These are phyloP conservation scores for Epinotia nisella DNA, from an alignment of 2,888 invertebrate species.

Conservation along the genomic window DNA sequence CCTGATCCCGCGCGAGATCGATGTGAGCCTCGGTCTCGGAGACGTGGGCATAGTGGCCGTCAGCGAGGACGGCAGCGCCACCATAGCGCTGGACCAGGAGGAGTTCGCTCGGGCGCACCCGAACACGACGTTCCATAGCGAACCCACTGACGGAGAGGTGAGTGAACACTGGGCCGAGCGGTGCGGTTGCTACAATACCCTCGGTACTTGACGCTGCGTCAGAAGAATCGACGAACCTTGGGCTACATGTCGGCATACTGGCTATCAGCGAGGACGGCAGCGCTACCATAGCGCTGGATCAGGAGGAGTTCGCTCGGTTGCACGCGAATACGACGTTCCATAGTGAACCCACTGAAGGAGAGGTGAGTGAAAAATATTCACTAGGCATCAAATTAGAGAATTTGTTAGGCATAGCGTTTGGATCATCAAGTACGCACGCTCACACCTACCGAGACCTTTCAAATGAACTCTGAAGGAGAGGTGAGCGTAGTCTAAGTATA, in stretches of 20 bases:
- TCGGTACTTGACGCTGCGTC: neutral
- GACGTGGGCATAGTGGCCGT: slow-evolving; percentile 79
- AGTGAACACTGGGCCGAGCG: slow-evolving; percentile 17
- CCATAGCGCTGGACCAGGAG: slow-evolving; percentile 74
- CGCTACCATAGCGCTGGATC: slow-evolving; percentile 70
- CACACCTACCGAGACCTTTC: too few species aligned
- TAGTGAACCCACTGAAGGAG: slow-evolving; percentile 73
- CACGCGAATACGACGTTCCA: slow-evolving; percentile 82
- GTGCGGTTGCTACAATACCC: too few species aligned
- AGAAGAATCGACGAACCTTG: slow-evolving; percentile 61
- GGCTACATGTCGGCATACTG: slow-evolving; percentile 72
- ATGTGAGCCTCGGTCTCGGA: slow-evolving; percentile 67
- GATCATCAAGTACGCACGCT: too few species aligned
- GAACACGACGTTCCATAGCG: slow-evolving; percentile 81
- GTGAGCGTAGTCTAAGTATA: too few species aligned
- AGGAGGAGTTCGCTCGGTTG: slow-evolving; percentile 78
- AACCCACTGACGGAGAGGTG: slow-evolving; percentile 74
- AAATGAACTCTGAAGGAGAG: too few species aligned
- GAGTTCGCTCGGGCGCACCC: slow-evolving; percentile 81
- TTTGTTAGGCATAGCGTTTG: too few species aligned
- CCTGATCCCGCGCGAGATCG: slow-evolving; percentile 60
- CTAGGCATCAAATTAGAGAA: too few species aligned
- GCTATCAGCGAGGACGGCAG: slow-evolving; percentile 73
- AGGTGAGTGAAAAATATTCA: slow-evolving; percentile 63
- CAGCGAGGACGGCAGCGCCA: slow-evolving; percentile 72